Conservation (phyloP, 2,888 invertebrate genomes). For the Platypus cylindrus region DNA sequence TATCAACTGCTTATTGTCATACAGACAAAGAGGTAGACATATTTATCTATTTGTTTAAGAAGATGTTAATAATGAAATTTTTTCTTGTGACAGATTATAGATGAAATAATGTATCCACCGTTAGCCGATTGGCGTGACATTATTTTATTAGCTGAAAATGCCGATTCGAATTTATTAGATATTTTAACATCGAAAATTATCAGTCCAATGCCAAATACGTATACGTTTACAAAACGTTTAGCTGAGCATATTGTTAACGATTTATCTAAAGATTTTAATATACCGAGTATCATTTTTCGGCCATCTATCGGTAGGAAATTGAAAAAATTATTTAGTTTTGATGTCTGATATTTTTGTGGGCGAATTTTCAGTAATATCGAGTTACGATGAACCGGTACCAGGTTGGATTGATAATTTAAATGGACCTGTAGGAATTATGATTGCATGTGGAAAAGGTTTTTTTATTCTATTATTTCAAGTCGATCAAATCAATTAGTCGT, state of each 20-base stretch:
- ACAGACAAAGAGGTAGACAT: conserved; percentile 46
- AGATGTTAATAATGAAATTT: background rate
- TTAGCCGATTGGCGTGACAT: conserved; percentile 56
- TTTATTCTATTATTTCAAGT: too few relatives aligned
- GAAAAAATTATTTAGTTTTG: too few relatives aligned
- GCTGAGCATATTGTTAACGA: conserved; percentile 71
- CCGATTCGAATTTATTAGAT: conserved; percentile 43
- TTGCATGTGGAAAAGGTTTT: conserved; percentile 37
- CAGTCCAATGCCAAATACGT: conserved; percentile 71
- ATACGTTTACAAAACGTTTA: conserved; percentile 80
- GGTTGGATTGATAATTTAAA: conserved; percentile 85
- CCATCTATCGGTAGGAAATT: conserved; percentile 74
- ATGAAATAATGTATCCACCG: conserved; percentile 63
- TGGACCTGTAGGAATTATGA: conserved; percentile 66
- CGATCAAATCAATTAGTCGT: too few relatives aligned
- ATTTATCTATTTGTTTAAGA: too few relatives aligned
- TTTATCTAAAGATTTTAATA: conserved; percentile 34
- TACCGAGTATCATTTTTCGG: conserved; percentile 69
- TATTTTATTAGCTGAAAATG: conserved; percentile 49
- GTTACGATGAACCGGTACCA: conserved; percentile 15
- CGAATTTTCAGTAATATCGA: conserved; percentile 18
- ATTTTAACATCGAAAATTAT: conserved; percentile 47
- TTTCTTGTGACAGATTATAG: conserved; percentile 38
- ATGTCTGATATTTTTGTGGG: too few relatives aligned
- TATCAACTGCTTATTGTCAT: conserved; percentile 83